Conservation (phyloP, 2,888 invertebrate genomes). For the Campoplex capitator region DNA sequence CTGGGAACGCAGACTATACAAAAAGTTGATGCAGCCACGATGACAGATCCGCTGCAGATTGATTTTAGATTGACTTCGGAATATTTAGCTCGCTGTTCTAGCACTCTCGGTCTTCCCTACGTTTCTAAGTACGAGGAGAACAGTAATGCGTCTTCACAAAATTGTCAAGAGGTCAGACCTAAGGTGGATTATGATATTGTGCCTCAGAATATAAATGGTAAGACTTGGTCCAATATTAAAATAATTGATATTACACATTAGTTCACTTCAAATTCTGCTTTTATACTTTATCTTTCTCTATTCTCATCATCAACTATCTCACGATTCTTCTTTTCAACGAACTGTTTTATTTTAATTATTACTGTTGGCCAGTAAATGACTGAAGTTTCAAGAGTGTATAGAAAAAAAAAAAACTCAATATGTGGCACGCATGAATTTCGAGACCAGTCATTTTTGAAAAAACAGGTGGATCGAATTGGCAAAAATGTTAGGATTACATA, state of each 20-base stretch:
- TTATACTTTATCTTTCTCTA: not conserved
- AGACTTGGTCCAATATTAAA: slow-evolving; percentile 4
- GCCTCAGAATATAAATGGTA: slow-evolving; percentile 82
- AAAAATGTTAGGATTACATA: not conserved
- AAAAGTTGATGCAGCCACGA: slow-evolving; percentile 83
- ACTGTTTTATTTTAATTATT: not conserved
- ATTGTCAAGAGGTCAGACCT: slow-evolving; percentile 76
- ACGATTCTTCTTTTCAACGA: not conserved
- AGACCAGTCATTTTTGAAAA: not conserved
- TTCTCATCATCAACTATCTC: not conserved
- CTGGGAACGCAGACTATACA: slow-evolving; percentile 80
- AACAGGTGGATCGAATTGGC: not conserved
- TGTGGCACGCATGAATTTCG: not conserved
- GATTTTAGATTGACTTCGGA: slow-evolving; percentile 83
- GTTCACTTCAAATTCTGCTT: not conserved
- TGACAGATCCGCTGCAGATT: slow-evolving; percentile 83
- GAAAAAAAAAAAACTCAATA: not conserved
- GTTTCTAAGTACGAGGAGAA: slow-evolving; percentile 80
- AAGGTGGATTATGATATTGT: slow-evolving; percentile 81
- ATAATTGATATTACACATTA: not conserved
- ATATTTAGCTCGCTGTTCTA: slow-evolving; percentile 82
- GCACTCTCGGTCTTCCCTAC: slow-evolving; percentile 80
- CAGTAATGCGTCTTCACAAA: slow-evolving; percentile 76
- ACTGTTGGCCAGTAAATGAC: not conserved
- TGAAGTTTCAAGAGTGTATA: not conserved